Percentiles rank a stretch among this genome's conserved stretches.
Conservation (phyloP, 2,797 vertebrate genomes). For the Holocentrus rufus region DNA sequence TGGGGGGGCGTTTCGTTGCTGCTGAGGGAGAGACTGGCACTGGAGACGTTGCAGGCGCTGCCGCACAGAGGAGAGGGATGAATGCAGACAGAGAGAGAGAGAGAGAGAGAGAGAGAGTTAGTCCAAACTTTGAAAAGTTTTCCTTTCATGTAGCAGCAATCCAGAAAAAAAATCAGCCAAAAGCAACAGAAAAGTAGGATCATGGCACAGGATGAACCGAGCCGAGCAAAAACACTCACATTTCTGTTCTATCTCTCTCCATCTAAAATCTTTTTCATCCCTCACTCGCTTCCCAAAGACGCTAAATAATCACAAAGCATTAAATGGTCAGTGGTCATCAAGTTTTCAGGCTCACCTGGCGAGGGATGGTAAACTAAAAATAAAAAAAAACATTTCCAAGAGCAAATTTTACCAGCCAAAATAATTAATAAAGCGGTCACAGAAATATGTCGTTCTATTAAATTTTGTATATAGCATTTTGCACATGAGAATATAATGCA, state of each 20-base stretch:
- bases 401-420: no score
- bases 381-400: no score
- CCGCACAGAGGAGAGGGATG: conserved; percentile 22
- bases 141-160: not conserved
- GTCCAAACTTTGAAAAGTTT: not conserved
- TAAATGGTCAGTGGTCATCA: no score
- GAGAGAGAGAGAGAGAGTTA: conserved; percentile 4
- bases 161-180: not conserved
- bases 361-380: no score
- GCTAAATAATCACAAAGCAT: not conserved
- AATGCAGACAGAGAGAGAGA: not conserved
- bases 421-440: no score
- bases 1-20: conserved; percentile 78
- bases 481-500: no score
- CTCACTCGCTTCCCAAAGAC: not conserved
- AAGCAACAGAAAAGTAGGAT: not conserved
- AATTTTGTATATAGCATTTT: no score
- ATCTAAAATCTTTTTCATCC: not conserved
- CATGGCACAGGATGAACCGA: not conserved
- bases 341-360: no score
- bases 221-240: not conserved
- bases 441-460: no score
- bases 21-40: conserved; percentile 53
- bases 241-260: not conserved
- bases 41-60: conserved; percentile 86